Conservation (phyloP, 2,113 vertebrate species). For the Neomonachus schauinslandi region DNA sequence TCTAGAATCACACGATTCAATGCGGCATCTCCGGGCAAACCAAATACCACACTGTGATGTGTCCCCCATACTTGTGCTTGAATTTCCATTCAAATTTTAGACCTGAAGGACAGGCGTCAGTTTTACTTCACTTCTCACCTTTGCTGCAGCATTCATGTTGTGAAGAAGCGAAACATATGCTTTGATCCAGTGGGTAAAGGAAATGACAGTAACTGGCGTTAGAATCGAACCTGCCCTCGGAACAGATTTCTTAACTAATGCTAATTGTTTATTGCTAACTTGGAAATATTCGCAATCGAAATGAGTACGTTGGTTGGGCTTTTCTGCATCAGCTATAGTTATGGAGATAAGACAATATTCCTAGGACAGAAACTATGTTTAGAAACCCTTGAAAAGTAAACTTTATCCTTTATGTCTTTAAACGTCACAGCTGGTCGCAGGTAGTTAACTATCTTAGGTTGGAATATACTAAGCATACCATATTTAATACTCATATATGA, state of each 20-base stretch:
- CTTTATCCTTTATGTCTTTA: slow-evolving; percentile 90
- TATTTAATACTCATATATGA: slow-evolving; percentile 93
- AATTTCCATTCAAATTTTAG: slow-evolving; percentile 82
- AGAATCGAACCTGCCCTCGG: slow-evolving; percentile 84
- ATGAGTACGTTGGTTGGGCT: slow-evolving; percentile 81
- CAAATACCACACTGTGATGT: slow-evolving; percentile 84
- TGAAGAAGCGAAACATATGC: slow-evolving; percentile 80
- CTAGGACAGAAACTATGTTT: slow-evolving; percentile 90
- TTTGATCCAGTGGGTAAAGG: slow-evolving; percentile 68
- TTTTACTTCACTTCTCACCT: slow-evolving; percentile 82
- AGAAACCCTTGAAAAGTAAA: slow-evolving; percentile 90
- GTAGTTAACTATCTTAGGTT: slow-evolving; percentile 92
- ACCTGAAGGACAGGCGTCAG: slow-evolving; percentile 79
- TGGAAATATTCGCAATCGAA: slow-evolving; percentile 81
- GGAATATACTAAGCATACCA: slow-evolving; percentile 93
- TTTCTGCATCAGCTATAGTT: slow-evolving; percentile 85
- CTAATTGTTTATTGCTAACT: slow-evolving; percentile 88
- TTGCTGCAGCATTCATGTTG: slow-evolving; percentile 54
- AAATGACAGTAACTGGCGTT: slow-evolving; percentile 77
- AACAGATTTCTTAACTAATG: slow-evolving; percentile 83
- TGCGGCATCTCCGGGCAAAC: slow-evolving; percentile 86
- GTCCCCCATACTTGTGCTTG: slow-evolving; percentile 89
- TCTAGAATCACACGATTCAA: slow-evolving; percentile 86
- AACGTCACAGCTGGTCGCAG: slow-evolving; percentile 92
- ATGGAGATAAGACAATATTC: slow-evolving; percentile 89